Base-by-base conservation (phyloP, 2,888 invertebrate genomes). In the Phyllotreta striolata region DNA sequence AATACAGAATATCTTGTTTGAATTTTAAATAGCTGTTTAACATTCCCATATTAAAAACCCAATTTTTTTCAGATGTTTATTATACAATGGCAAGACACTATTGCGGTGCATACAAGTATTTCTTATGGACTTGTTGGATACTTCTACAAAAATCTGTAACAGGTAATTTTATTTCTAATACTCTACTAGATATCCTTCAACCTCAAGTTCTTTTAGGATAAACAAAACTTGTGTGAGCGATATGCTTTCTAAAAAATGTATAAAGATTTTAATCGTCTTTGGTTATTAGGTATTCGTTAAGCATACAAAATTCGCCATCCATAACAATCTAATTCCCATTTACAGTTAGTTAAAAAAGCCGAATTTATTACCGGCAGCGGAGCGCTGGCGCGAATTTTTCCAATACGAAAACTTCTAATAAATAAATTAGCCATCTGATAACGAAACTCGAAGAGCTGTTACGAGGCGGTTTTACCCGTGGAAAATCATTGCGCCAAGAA, bases 41-140 rank as follows among this genome's bases (percentile, higher is more conserved):
- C 5, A 46, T 4, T 24, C n/a, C n/a, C 13, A 39, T 51, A 14
- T 39, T 57, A 49, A 46, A 61, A 55, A 38, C 66, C 61, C 70
- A 34, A 6, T 51, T 69, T 68, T 43, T 77, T 77, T 40, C 73
- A 79, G 79, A 78, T 79, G 78, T 70, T 68, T 70, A 62, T 68
- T 70, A 67, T 67, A 72, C 70, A 59, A 79, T 78, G 78, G 77
- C 74, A 66, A 66, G 44, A 60, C 10, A 40, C 57, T 67, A 71
- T 65, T 74, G 72, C 70, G 70, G 66, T 55, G 64, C 66, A 66
- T 70, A 72, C 56, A 70, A 67, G 56, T 70, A 66, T 65, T 69
- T 70, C 63, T 58, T 75, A 63, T 74, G 72, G 72, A 69, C 68
- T 43, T 54, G 60, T 51, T 38, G 46, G 44, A 56, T 64, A 46